Percentiles rank a stretch among this genome's conserved stretches.
These are phyloP conservation scores for Pomacea canaliculata DNA, from an alignment of 2,888 invertebrate genomes.

Conservation along the genomic window DNA sequence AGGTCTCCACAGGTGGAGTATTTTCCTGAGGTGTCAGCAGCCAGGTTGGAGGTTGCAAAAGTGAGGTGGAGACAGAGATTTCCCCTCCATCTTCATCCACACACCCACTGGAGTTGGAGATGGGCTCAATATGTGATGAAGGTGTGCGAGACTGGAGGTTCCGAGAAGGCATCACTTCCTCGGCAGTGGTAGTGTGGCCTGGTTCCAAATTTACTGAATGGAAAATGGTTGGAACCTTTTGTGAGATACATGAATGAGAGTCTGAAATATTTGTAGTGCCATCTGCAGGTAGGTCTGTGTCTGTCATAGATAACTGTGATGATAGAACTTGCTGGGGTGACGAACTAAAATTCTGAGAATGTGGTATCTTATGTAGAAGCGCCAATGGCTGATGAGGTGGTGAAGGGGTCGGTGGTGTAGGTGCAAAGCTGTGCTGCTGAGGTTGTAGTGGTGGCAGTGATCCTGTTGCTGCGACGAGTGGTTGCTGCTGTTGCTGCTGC, in stretches of 20 bases:
- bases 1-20: constrained; percentile 23
- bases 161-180: not conserved
- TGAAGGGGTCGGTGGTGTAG: constrained; percentile 10
- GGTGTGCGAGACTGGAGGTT: not conserved
- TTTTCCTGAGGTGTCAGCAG: constrained; percentile 27
- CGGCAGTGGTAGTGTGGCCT: not conserved
- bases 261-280: not conserved
- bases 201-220: not conserved
- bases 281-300: not conserved
- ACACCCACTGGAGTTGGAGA: not conserved
- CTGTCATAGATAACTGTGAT: not conserved
- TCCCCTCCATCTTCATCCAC: constrained; percentile 2
- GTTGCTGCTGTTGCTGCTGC: not conserved
- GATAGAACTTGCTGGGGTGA: not conserved
- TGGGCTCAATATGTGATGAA: constrained; percentile 6
- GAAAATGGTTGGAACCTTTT: not conserved
- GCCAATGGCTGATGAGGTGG: constrained; percentile 10
- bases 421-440: constrained; percentile 5
- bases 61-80: constrained; percentile 8
- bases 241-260: not conserved
- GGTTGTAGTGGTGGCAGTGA: constrained; percentile 5
- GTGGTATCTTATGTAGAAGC: constrained; percentile 12
- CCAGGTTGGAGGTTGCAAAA: constrained; percentile 19
- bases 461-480: not conserved
- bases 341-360: constrained; percentile 10